phyloP scores from a whole-genome alignment of 2,113 vertebrate species.

The Trogon melanurus region DNA sequence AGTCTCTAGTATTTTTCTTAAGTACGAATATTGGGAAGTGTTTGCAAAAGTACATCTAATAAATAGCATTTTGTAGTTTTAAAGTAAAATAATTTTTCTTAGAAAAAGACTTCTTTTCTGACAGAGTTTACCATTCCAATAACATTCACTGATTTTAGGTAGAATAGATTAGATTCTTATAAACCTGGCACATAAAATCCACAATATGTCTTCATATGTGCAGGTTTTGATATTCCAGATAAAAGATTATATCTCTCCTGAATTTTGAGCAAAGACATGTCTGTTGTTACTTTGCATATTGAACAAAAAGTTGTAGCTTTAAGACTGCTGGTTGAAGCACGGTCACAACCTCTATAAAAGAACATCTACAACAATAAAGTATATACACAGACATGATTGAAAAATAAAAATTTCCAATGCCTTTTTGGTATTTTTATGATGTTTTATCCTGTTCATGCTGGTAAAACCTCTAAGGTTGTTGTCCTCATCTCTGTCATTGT shows the following conservation, averaged over 20 bases:
- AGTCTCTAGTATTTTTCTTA: neutral
- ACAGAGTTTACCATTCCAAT: neutral
- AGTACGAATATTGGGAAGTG: neutral
- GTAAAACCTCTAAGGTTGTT: neutral
- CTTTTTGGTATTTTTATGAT: neutral
- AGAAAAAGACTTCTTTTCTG: neutral
- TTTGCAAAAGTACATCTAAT: neutral
- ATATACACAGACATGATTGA: neutral
- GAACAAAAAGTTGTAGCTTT: neutral
- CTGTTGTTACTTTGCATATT: neutral
- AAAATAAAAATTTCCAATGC: neutral
- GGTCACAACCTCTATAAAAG: neutral
- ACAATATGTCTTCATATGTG: neutral
- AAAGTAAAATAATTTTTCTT: neutral
- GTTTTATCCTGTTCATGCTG: neutral
- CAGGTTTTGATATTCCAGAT: neutral
- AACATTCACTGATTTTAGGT: neutral
- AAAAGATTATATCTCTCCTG: neutral
- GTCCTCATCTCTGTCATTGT: neutral
- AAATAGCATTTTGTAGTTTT: neutral
- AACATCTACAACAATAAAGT: neutral
- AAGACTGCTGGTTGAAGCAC: neutral
- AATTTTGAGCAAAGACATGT: neutral
- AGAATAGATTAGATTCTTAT: neutral
- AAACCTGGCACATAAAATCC: neutral